Evolutionary conservation across 2,888 invertebrate species (phyloP).

Genomic region (Drosophila helvetica): DNA sequence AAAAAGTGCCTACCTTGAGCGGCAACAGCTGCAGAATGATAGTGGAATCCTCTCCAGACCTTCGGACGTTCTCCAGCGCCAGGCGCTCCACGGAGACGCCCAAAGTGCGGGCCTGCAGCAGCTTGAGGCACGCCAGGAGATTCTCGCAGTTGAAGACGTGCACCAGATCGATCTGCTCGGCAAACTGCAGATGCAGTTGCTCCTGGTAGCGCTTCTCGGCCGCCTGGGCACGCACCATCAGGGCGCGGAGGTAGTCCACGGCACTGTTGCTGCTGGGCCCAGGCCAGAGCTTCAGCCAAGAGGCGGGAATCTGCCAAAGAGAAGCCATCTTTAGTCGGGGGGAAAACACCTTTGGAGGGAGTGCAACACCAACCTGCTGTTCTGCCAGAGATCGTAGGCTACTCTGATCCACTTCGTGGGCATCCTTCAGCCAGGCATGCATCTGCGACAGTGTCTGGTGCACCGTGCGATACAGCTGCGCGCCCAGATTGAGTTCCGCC

Average conservation of each 20-base stretch:
- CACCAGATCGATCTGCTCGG: constrained; percentile 75
- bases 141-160: constrained; percentile 82
- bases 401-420: constrained; percentile 61
- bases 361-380: constrained; percentile 69
- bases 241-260: constrained; percentile 81
- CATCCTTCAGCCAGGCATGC: constrained; percentile 74
- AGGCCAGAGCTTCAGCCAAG: constrained; percentile 82
- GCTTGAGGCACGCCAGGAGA: constrained; percentile 81
- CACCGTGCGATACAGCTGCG: constrained; percentile 77
- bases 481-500: constrained; percentile 79
- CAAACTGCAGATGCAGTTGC: constrained; percentile 72
- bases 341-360: not conserved
- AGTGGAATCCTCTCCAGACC: constrained; percentile 6
- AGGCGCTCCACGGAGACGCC: constrained; percentile 79
- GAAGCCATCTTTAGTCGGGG: not conserved
- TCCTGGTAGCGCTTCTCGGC: constrained; percentile 79
- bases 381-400: constrained; percentile 73
- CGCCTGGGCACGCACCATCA: constrained; percentile 77
- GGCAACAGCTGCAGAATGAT: constrained; percentile 74
- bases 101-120: constrained; percentile 78
- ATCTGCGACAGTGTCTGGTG: constrained; percentile 79
- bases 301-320: constrained; percentile 70
- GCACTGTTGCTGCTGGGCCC: constrained; percentile 77
- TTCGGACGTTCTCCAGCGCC: constrained; percentile 17
- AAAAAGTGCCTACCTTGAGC: constrained; percentile 73